Evolutionary conservation across 1,140 invertebrate species (phyloP).

Genomic region (Daktulosphaira vitifoliae): DNA sequence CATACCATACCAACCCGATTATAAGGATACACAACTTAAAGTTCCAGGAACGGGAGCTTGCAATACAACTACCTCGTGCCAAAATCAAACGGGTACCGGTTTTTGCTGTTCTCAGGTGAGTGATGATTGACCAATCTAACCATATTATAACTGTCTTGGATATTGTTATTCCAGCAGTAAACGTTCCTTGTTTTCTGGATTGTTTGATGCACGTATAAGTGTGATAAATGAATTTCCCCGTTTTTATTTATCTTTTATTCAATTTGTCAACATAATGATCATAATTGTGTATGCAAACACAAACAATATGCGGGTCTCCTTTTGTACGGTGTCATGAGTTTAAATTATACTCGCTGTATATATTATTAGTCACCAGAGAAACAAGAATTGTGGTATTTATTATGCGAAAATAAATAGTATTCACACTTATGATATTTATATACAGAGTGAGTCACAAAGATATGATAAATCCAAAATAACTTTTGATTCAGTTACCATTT

Average conservation of each 20-base stretch:
- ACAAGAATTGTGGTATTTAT: neutral
- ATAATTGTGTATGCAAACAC: neutral
- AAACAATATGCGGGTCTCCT: neutral
- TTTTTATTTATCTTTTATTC: neutral
- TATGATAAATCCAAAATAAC: too few species aligned
- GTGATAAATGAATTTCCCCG: neutral
- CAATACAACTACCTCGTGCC: conserved; percentile 34
- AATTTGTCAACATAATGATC: conserved; percentile 3
- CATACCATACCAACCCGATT: conserved; percentile 70
- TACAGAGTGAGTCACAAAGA: too few species aligned
- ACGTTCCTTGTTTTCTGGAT: neutral
- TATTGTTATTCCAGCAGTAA: too few species aligned
- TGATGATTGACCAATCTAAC: neutral
- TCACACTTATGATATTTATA: too few species aligned
- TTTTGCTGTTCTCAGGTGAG: conserved; percentile 40
- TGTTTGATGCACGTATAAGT: conserved; percentile 25
- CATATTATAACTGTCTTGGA: too few species aligned
- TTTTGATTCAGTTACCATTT: too few species aligned
- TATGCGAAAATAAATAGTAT: too few species aligned
- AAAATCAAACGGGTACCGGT: conserved; percentile 36
- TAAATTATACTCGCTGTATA: neutral
- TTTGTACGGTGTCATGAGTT: neutral
- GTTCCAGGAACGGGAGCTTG: conserved; percentile 39
- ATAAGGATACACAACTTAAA: conserved; percentile 40
- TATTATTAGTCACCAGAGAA: conserved; percentile 10